Evolutionary conservation across 2,797 vertebrate genomes (phyloP), one percentile per base, ranked within the genome.

Genomic region (Myotis vivesi): DNA sequence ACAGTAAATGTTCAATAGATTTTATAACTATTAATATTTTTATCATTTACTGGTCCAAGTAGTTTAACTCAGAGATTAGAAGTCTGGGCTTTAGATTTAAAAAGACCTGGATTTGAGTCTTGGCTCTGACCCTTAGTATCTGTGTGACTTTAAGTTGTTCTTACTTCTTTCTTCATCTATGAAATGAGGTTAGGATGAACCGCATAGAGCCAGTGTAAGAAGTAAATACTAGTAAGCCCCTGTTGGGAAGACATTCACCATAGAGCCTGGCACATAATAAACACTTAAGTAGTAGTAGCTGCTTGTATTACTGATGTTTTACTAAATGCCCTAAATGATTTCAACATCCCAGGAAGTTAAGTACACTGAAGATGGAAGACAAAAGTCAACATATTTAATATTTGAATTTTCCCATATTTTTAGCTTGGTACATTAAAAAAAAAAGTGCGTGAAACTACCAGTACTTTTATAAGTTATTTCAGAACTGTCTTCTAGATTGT

Each of bases 61-160:
- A 95, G 46, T 87, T 92, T 87, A 94, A 79, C 41, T 77, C 62
- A 68, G 46, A 89, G 19, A 57, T 94, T 69, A 71, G 53, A 88
- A 82, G 38, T 83, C 8, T 73, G 15, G 6, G 38, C 25, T 89
- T 89, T 55, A 55, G 53, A 87, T 72, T 69, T 87, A 33, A 72
- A 90, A 91, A 88, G 53, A 75, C 25, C 3, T 73, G 23, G 23
- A 6, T 44, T 33, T 92, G 51, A 91, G 92, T 84, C 30, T 76
- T 89, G 44, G 68, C 33, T 96, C 44, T 68, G 64, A 93, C 28
- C 16, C 46, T 89, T 30, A 53, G 51, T n/a, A 83, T 46, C 46
- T 17, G 2, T 72, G 12, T 79, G 53, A 62, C 72, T 76, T 83
- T 62, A 85, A 91, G 4, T 38, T 93, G 44, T 84, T 92, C 23